A percentile compares a stretch with the other conserved stretches of the same genome.
Conservation (phyloP, 2,888 invertebrate genomes). For the Polylopha cassiicola region DNA sequence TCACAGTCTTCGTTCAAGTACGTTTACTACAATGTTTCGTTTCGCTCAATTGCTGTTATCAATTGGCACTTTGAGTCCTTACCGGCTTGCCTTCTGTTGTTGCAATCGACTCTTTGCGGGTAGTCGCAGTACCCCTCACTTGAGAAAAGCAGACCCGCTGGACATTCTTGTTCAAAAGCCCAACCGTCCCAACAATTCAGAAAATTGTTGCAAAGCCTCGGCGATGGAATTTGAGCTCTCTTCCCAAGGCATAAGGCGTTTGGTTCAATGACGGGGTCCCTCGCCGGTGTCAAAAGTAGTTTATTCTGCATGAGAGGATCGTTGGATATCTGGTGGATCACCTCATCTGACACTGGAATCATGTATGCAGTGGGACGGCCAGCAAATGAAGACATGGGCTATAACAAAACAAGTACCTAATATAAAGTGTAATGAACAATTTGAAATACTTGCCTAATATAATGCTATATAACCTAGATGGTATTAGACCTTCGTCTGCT, state of each 20-base stretch:
- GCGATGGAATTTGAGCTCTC: conserved; percentile 80
- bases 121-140: conserved; percentile 80
- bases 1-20: too few species aligned
- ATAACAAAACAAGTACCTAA: too few species aligned
- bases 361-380: conserved; percentile 51
- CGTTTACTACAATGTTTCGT: too few species aligned
- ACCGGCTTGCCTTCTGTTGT: conserved; percentile 62
- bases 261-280: conserved; percentile 47
- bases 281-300: conserved; percentile 42
- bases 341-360: conserved; percentile 63
- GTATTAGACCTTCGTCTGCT: too few species aligned
- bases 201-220: conserved; percentile 78
- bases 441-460: too few species aligned
- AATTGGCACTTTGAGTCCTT: conserved; percentile 26
- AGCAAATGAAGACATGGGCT: conserved; percentile 39
- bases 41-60: neutral
- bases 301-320: conserved; percentile 60
- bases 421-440: too few species aligned
- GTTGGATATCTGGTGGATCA: conserved; percentile 52
- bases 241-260: conserved; percentile 62
- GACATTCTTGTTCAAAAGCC: conserved; percentile 81
- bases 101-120: conserved; percentile 79
- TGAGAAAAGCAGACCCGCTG: conserved; percentile 79
- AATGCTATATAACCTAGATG: too few species aligned
- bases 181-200: conserved; percentile 85